Base-by-base conservation (phyloP, 2,888 invertebrate species). In the Agrotis exclamationis region DNA sequence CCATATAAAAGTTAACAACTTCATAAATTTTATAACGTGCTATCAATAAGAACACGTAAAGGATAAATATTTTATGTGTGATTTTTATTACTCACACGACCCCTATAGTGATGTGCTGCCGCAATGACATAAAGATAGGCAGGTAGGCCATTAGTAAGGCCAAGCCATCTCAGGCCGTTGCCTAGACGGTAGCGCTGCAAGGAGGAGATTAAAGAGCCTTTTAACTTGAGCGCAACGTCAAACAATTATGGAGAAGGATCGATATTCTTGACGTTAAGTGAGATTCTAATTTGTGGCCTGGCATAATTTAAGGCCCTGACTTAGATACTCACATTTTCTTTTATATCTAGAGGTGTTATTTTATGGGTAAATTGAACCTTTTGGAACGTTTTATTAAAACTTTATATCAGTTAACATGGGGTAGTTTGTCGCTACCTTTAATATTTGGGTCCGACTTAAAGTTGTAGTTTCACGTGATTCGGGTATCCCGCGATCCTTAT, bases 1-100 rank as follows among this genome's bases (percentile, higher is more conserved):
- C 79, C 85, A 82, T 87, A 91, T 92, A 91, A 93, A 93, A 93
- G 88, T 92, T 93, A 93, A 93, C 90, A 91, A 92, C 93, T 92
- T 90, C 91, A 93, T 94, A 93, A 94, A 93, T 82, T 93, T 93
- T 90, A 92, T 91, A 92, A 91, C 91, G 88, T 84, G 90, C 92
- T 89, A 92, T 93, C 93, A 92, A 93, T 93, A 91, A 90, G 86
- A 89, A 86, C 85, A 88, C 84, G 87, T 85, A 81, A 85, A 85
- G 83, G 82, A 90, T 91, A 91, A 91, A 93, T 92, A 91, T 93
- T 94, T 89, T 94, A 93, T 88, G 88, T 79, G 75, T 70, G 76
- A 86, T 85, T 89, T 90, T 91, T 91, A 92, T 89, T 86, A 87
- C 86, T 80, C 70, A 70, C 84, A 85, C 85, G 73, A 84, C 83